Conservation (phyloP, 2,888 invertebrate species). For the Molanna angustata region DNA sequence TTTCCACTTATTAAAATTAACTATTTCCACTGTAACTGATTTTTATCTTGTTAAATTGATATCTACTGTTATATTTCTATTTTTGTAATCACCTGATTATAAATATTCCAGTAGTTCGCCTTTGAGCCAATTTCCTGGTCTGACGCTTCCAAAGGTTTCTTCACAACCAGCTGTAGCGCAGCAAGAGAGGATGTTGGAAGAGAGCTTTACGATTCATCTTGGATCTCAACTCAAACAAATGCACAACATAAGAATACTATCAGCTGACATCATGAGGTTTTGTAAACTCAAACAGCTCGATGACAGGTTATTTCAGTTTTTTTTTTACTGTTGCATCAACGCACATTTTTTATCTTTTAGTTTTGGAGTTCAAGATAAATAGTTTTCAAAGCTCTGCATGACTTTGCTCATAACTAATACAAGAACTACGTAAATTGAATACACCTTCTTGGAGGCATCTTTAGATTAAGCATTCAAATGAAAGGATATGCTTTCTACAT, state of each 20-base stretch:
- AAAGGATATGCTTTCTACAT: too few relatives aligned
- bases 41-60: too few relatives aligned
- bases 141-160: slow-evolving; percentile 19
- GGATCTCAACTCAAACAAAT: slow-evolving; percentile 98
- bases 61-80: too few relatives aligned
- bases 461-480: background rate
- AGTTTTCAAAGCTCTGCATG: too few relatives aligned
- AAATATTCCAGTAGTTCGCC: slow-evolving; percentile 45
- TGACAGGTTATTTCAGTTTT: too few relatives aligned
- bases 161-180: slow-evolving; percentile 31
- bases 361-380: too few relatives aligned
- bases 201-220: slow-evolving; percentile 96
- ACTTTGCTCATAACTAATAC: too few relatives aligned
- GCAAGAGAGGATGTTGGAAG: slow-evolving; percentile 61
- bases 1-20: too few relatives aligned
- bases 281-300: slow-evolving; percentile 58
- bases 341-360: background rate
- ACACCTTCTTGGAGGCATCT: too few relatives aligned
- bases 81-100: too few relatives aligned
- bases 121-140: slow-evolving; percentile 35
- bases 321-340: background rate
- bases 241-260: slow-evolving; percentile 92
- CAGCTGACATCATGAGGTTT: slow-evolving; percentile 80
- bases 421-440: too few relatives aligned
- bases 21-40: too few relatives aligned